These are phyloP conservation scores for Megalops atlanticus DNA, from an alignment of 2,113 vertebrate genomes.

Conservation along the genomic window DNA sequence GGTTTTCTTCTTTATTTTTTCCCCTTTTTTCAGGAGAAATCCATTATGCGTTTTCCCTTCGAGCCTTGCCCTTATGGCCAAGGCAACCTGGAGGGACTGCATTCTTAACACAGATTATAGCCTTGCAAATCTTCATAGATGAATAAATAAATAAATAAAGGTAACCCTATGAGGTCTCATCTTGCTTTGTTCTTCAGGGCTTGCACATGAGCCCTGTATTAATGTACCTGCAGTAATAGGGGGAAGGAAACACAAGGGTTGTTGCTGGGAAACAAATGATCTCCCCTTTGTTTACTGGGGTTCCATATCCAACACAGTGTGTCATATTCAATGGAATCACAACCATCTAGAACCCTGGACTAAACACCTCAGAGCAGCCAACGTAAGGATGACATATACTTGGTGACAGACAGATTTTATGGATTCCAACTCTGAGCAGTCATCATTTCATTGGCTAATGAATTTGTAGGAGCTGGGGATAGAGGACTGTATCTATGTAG, in stretches of 20 bases:
- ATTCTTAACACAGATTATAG: slow-evolving; percentile 8
- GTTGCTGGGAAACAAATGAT: not conserved
- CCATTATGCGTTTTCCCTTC: slow-evolving; percentile 33
- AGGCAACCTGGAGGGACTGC: slow-evolving; percentile 36
- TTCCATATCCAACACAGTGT: not conserved
- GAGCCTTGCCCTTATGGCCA: slow-evolving; percentile 42
- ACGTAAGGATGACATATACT: not conserved
- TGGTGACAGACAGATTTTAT: not conserved
- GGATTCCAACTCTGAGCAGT: too few relatives aligned
- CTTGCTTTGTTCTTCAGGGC: not conserved
- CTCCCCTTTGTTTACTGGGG: not conserved
- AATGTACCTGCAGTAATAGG: not conserved
- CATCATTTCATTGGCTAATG: not conserved
- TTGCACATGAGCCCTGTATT: not conserved
- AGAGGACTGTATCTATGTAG: not conserved
- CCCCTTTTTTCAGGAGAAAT: slow-evolving; percentile 45
- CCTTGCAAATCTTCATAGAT: not conserved
- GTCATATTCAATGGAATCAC: not conserved
- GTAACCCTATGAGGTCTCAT: not conserved
- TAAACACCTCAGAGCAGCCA: not conserved
- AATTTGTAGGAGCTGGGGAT: not conserved
- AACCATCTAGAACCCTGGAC: not conserved
- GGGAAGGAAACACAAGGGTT: not conserved
- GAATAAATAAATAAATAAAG: not conserved
- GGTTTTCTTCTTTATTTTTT: slow-evolving; percentile 45